A percentile compares a stretch with the other conserved stretches of the same genome.
These are phyloP conservation scores for Echeneis naucrates DNA, from an alignment of 2,797 vertebrate genomes.

Conservation along the genomic window DNA sequence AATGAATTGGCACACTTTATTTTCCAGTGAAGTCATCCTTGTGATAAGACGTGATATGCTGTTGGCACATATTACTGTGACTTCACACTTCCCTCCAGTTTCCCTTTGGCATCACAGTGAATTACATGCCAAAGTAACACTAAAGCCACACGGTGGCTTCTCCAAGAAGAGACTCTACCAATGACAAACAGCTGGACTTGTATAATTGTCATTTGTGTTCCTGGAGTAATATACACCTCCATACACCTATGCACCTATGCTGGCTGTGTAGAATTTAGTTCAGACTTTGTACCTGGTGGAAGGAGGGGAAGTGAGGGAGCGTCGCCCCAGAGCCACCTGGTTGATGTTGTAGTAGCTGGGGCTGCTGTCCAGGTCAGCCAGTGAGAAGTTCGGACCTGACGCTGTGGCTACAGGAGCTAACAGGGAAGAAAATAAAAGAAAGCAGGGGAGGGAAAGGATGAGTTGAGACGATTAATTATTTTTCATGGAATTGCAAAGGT, in stretches of 20 bases:
- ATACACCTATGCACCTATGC: conserved; percentile 6
- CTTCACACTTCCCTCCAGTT: conserved; percentile 56
- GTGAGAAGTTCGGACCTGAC: conserved; percentile 94
- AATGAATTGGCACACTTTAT: conserved; percentile 42
- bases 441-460: background rate
- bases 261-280: conserved; percentile 6
- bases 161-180: conserved; percentile 35
- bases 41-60: conserved; percentile 35
- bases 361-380: conserved; percentile 95
- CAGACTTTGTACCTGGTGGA: conserved; percentile 87
- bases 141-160: conserved; percentile 59
- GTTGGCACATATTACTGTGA: conserved; percentile 61
- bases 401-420: conserved; percentile 94
- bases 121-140: conserved; percentile 40
- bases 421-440: background rate
- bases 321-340: conserved; percentile 91
- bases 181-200: conserved; percentile 48
- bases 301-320: conserved; percentile 93
- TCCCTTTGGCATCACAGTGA: conserved; percentile 52
- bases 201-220: conserved; percentile 31
- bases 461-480: background rate
- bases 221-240: conserved; percentile 11
- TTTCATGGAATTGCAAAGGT: background rate
- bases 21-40: conserved; percentile 48
- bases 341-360: conserved; percentile 98